Conservation (phyloP, 2,113 vertebrate genomes). For the Phrynosoma platyrhinos region DNA sequence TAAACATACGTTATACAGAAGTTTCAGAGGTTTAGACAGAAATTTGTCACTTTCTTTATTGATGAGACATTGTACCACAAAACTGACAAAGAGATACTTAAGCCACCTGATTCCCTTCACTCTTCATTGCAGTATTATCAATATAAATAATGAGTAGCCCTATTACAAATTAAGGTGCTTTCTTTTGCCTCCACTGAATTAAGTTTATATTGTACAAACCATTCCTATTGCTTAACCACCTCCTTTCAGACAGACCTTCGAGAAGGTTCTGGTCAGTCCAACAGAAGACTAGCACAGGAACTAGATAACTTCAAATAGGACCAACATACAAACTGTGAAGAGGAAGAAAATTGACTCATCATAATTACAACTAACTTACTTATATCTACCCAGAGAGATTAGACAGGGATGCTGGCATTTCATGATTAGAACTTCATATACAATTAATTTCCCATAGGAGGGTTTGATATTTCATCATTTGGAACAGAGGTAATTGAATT, state of each 20-base stretch:
- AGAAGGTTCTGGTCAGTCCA: constrained; percentile 54
- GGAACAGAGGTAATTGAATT: constrained; percentile 78
- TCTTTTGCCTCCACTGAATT: constrained; percentile 27
- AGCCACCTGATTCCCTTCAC: background rate
- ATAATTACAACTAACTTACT: constrained; percentile 70
- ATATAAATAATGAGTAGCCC: constrained; percentile 35
- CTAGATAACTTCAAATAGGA: background rate
- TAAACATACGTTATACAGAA: background rate
- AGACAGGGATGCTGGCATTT: constrained; percentile 68
- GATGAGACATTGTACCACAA: constrained; percentile 23
- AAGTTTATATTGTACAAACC: constrained; percentile 26
- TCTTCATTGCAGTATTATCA: constrained; percentile 31
- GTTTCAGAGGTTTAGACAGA: constrained; percentile 7
- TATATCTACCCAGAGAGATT: constrained; percentile 69
- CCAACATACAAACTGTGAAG: background rate
- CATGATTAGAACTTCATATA: constrained; percentile 63
- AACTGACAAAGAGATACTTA: constrained; percentile 13
- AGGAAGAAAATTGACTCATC: constrained; percentile 73
- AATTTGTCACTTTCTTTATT: constrained; percentile 16
- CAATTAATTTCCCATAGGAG: constrained; percentile 77
- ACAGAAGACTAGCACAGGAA: constrained; percentile 28
- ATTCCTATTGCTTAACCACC: background rate
- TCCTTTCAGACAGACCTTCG: constrained; percentile 40
- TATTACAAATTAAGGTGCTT: constrained; percentile 43
- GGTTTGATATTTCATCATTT: constrained; percentile 72